Percentiles rank a stretch among this genome's conserved stretches.
phyloP scores from a whole-genome alignment of 2,797 vertebrate genomes.

The Malacoraja senta region DNA sequence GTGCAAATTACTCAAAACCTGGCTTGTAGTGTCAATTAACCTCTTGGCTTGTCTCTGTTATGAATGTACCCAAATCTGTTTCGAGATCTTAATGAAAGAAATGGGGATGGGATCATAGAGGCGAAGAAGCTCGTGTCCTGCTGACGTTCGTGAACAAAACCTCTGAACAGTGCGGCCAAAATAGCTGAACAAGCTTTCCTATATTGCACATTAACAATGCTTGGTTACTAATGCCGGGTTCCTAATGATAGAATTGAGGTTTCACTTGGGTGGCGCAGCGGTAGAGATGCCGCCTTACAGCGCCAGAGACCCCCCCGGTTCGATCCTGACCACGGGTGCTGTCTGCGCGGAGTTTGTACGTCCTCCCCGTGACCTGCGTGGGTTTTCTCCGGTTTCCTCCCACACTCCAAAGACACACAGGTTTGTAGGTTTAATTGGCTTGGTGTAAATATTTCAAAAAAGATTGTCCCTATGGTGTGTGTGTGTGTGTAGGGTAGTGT shows the following conservation, averaged over 20 bases:
- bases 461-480: too few relatives aligned
- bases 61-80: conserved; percentile 61
- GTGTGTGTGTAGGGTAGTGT: too few relatives aligned
- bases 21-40: conserved; percentile 52
- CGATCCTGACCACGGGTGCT: too few relatives aligned
- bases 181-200: conserved; percentile 53
- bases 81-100: conserved; percentile 44
- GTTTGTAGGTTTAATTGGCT: too few relatives aligned
- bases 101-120: neutral
- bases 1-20: conserved; percentile 51
- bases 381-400: too few relatives aligned
- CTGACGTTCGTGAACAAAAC: conserved; percentile 52
- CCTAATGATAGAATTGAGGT: conserved; percentile 44
- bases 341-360: too few relatives aligned
- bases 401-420: too few relatives aligned
- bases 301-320: too few relatives aligned
- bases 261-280: conserved; percentile 41
- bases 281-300: too few relatives aligned
- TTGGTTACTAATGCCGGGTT: conserved; percentile 54
- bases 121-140: conserved; percentile 53
- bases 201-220: conserved; percentile 48
- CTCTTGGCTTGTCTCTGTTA: conserved; percentile 51
- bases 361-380: too few relatives aligned
- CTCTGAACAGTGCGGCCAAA: conserved; percentile 50
- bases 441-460: too few relatives aligned